Evolutionary conservation across 2,888 invertebrate species (phyloP).

Genomic region (Eudemis profundana): DNA sequence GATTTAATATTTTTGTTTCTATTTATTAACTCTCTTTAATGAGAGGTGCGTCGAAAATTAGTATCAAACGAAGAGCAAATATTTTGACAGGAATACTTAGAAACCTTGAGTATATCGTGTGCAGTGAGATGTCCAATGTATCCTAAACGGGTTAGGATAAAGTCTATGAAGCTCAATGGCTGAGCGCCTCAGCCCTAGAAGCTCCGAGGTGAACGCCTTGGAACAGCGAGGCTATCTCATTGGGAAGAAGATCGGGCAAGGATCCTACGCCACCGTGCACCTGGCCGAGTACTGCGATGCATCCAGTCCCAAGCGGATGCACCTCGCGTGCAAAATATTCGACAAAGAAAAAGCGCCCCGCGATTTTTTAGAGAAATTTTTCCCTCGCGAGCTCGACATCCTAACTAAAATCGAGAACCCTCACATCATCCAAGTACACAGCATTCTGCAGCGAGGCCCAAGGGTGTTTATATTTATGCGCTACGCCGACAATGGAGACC

Average conservation of each 20-base stretch:
- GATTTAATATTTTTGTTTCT: conserved; percentile 57
- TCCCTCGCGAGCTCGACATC: conserved; percentile 96
- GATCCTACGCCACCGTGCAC: conserved; percentile 96
- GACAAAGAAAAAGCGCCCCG: conserved; percentile 94
- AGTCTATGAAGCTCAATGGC: conserved; percentile 87
- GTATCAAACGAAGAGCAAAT: conserved; percentile 64
- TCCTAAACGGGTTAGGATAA: conserved; percentile 85
- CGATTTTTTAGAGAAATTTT: conserved; percentile 96
- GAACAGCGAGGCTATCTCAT: conserved; percentile 93
- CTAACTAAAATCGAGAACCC: conserved; percentile 95
- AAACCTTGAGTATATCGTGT: conserved; percentile 76
- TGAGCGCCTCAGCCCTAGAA: conserved; percentile 90
- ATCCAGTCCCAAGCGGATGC: conserved; percentile 88
- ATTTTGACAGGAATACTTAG: conserved; percentile 76
- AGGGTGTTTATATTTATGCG: conserved; percentile 96
- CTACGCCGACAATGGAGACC: conserved; percentile 95
- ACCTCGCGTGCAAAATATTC: conserved; percentile 95
- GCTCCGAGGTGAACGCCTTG: conserved; percentile 93
- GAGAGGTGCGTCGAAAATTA: conserved; percentile 75
- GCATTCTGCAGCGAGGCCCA: conserved; percentile 92
- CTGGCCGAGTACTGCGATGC: conserved; percentile 92
- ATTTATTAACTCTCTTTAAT: conserved; percentile 74
- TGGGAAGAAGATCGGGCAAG: conserved; percentile 95
- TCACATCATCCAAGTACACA: conserved; percentile 95
- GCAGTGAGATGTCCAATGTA: conserved; percentile 84